Conservation (phyloP, 2,888 invertebrate species). For the Tipula confusa region DNA sequence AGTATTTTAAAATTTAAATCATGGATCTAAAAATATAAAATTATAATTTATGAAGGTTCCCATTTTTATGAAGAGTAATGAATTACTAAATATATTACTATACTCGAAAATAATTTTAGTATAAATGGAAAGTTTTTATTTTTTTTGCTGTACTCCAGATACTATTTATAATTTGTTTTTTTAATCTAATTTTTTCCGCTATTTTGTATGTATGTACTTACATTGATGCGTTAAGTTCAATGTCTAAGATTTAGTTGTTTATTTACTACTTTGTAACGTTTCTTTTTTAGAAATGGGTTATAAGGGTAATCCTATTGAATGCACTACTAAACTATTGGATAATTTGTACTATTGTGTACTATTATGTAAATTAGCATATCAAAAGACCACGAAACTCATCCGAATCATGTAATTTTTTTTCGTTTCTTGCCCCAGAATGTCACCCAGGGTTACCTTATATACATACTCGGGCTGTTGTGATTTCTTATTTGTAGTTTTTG, state of each 20-base stretch:
- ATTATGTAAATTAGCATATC: too few species aligned
- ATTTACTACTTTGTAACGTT: background rate
- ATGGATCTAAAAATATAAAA: background rate
- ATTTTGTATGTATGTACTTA: background rate
- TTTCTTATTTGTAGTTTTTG: too few species aligned
- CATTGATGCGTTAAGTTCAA: background rate
- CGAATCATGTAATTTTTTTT: too few species aligned
- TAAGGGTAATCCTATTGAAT: too few species aligned
- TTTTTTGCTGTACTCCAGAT: background rate
- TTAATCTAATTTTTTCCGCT: background rate
- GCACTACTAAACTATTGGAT: too few species aligned
- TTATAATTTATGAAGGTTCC: too few species aligned
- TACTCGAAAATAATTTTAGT: background rate
- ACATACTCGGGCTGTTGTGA: too few species aligned
- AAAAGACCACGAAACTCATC: too few species aligned
- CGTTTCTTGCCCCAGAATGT: too few species aligned
- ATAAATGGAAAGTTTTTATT: background rate
- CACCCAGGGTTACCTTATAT: too few species aligned
- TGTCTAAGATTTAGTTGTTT: background rate
- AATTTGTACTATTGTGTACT: too few species aligned
- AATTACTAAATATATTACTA: background rate
- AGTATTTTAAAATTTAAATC: background rate
- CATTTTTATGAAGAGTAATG: background rate
- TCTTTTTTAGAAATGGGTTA: background rate
- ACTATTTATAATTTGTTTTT: slow-evolving; percentile 25